Evolutionary conservation across 2,113 vertebrate species (phyloP).

Genomic region (Oplegnathus fasciatus): DNA sequence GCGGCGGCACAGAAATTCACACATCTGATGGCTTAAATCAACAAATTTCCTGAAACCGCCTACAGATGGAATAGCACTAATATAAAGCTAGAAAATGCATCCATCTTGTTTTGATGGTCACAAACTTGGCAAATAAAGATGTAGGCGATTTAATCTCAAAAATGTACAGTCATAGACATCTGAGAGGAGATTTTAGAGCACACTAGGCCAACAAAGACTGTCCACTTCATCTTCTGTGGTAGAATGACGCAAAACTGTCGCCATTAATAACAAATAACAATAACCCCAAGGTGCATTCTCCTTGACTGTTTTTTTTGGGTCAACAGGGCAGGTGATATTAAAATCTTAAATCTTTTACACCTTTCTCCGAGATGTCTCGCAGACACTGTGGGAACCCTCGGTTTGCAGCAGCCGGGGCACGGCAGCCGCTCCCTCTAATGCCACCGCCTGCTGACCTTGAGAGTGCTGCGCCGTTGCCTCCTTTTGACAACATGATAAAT

Average conservation of each 20-base stretch:
- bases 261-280: constrained; percentile 2
- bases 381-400: constrained; percentile 43
- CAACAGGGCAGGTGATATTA: constrained; percentile 32
- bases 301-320: constrained; percentile 7
- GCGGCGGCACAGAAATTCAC: constrained; percentile 5
- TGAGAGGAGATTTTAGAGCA: not conserved
- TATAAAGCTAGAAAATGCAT: not conserved
- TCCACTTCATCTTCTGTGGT: not conserved
- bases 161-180: not conserved
- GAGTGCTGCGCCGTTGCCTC: constrained; percentile 76
- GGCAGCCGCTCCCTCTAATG: constrained; percentile 64
- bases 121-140: not conserved
- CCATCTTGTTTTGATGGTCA: not conserved
- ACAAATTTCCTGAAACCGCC: not conserved
- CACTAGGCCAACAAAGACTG: not conserved
- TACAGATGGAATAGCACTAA: not conserved
- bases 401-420: constrained; percentile 54
- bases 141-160: not conserved
- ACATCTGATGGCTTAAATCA: constrained; percentile 7
- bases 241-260: not conserved
- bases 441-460: constrained; percentile 85
- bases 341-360: constrained; percentile 39
- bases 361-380: constrained; percentile 24
- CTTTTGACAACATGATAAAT: constrained; percentile 85
- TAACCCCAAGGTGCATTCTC: constrained; percentile 12